Evolutionary conservation across 2,797 vertebrate species (phyloP), one percentile per base, ranked within the genome.

Genomic region (Sebastes iracundus): DNA sequence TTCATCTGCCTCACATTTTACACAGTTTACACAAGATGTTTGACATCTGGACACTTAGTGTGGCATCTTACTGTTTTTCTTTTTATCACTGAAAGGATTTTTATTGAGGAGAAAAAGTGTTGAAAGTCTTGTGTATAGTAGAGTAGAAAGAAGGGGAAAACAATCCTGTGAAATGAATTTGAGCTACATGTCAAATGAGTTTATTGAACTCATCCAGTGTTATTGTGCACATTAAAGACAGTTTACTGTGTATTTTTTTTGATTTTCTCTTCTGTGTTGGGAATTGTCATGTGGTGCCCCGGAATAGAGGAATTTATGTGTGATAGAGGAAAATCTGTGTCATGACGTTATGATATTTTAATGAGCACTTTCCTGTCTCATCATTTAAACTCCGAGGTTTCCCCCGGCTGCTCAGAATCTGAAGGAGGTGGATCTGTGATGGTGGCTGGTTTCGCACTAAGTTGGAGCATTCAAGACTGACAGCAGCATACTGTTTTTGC

Each of bases 271-370:
- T 62, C 14, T 75, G 28, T 79, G 18, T 68, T 60, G 14, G 60
- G n/a, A 84, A 77, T 70, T 56, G 20, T 56, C 10, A 16, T 42
- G n/a, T 27, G 58, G n/a, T 66, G 52, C 64, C 28, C 28, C 58
- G 74, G 64, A 85, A 68, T 75, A 71, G 78, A 81, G 67, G 69
- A 74, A 67, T 55, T 55, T 80, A 13, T 56, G 25, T 82, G 64
- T 71, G 32, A 65, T 65, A 77, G 63, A 77, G 68, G 69, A 84
- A 82, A 79, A 33, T 67, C 64, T 72, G 25, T 59, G 67, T 81
- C 61, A 63, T 66, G 60, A 59, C 27, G 9, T 82, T n/a, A 22
- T 46, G 28, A 73, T 52, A 46, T 81, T 69, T 80, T 61, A 69
- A 59, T 62, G 28, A 68, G 64, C 64, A 25, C 49, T 63, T 66